Conservation (phyloP, 2,113 vertebrate species). For the Pontoporia blainvillei region DNA sequence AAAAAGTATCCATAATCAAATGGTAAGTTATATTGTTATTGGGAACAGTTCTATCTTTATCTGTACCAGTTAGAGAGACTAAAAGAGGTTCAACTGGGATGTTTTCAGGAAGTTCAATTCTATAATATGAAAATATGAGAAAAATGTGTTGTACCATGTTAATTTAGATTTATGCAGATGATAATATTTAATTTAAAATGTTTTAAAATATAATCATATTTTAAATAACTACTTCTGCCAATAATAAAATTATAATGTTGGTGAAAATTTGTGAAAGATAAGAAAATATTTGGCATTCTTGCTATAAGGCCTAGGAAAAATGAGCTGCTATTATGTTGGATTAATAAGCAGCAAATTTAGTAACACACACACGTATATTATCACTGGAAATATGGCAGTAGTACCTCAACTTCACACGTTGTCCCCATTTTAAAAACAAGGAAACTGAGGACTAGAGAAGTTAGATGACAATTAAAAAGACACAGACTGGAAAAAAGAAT, state of each 20-base stretch:
- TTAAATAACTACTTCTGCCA: not conserved
- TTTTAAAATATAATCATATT: not conserved
- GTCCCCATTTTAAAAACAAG: not conserved
- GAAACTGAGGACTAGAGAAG: not conserved
- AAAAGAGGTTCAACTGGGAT: not conserved
- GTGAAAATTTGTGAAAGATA: not conserved
- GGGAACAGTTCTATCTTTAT: conserved; percentile 44
- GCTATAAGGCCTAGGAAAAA: not conserved
- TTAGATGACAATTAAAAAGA: not conserved
- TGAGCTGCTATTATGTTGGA: not conserved
- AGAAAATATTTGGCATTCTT: not conserved
- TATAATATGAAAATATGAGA: conserved; percentile 4
- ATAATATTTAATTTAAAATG: not conserved
- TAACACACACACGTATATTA: not conserved
- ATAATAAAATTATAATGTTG: not conserved
- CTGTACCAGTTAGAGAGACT: conserved; percentile 25
- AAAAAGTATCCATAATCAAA: conserved; percentile 69
- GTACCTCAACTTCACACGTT: not conserved
- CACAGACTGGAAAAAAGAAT: not conserved
- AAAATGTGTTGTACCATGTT: not conserved
- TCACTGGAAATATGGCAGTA: not conserved
- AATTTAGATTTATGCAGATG: not conserved
- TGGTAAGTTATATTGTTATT: conserved; percentile 67
- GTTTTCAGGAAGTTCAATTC: conserved; percentile 61
- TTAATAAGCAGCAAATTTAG: not conserved